A percentile compares a stretch with the other conserved stretches of the same genome.
phyloP scores from a whole-genome alignment of 2,113 vertebrate species.

The Heterotis niloticus region DNA sequence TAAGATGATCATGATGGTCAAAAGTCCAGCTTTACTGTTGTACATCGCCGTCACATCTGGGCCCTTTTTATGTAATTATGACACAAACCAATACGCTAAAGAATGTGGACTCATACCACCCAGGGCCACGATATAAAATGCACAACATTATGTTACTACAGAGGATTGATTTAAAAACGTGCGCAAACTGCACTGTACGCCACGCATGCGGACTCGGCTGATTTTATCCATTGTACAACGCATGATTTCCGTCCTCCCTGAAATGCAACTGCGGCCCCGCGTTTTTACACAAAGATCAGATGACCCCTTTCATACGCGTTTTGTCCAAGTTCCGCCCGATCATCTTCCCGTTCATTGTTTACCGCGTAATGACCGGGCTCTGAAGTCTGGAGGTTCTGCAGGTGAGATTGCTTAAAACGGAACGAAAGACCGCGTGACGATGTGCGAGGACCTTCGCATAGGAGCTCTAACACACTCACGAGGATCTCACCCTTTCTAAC shows the following conservation, averaged over 20 bases:
- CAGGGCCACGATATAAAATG: background rate
- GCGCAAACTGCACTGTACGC: background rate
- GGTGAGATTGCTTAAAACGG: background rate
- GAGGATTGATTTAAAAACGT: background rate
- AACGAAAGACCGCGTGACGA: background rate
- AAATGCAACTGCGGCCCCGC: background rate
- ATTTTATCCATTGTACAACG: background rate
- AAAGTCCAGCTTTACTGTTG: no score
- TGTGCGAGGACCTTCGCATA: background rate
- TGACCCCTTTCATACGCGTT: constrained; percentile 13
- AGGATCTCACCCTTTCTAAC: background rate
- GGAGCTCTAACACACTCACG: background rate
- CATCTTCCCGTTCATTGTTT: background rate
- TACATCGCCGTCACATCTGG: no score
- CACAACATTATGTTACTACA: background rate
- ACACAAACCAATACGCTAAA: background rate
- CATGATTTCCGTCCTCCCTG: background rate
- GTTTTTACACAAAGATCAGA: background rate
- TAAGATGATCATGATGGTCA: no score
- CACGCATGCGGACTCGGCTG: background rate
- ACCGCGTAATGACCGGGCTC: background rate
- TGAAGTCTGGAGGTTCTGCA: no score
- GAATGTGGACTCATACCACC: background rate
- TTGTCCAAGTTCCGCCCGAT: constrained; percentile 3
- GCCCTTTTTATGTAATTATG: background rate